Evolutionary conservation across 2,888 invertebrate genomes (phyloP).

Genomic region (Pyrrhia umbra): DNA sequence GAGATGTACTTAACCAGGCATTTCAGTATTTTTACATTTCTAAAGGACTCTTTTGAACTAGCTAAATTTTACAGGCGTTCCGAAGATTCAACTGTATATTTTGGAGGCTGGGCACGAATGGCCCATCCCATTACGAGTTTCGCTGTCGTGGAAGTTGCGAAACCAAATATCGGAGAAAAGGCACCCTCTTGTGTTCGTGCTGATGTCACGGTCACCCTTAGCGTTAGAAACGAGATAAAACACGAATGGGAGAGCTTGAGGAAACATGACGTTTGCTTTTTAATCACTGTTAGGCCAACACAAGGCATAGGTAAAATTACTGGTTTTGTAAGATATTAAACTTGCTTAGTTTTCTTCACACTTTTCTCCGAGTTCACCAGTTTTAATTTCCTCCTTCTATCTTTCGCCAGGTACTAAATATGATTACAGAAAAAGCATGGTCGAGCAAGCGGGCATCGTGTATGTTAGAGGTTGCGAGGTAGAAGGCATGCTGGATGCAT

Average conservation of each 20-base stretch:
- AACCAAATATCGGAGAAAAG: slow-evolving; percentile 97
- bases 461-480: slow-evolving; percentile 99
- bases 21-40: neutral
- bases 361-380: neutral
- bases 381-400: neutral
- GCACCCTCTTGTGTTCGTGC: slow-evolving; percentile 98
- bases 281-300: slow-evolving; percentile 97
- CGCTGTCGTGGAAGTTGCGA: slow-evolving; percentile 98
- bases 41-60: neutral
- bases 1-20: neutral
- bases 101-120: slow-evolving; percentile 99
- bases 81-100: slow-evolving; percentile 96
- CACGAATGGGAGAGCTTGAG: slow-evolving; percentile 98
- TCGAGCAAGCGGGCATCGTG: slow-evolving; percentile 97
- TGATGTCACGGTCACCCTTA: slow-evolving; percentile 97
- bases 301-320: slow-evolving; percentile 93
- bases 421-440: slow-evolving; percentile 95
- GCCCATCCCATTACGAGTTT: slow-evolving; percentile 98
- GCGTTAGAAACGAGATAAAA: slow-evolving; percentile 97
- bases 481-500: slow-evolving; percentile 99
- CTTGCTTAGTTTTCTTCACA: neutral
- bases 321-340: neutral
- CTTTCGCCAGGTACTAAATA: slow-evolving; percentile 92
- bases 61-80: slow-evolving; percentile 90
- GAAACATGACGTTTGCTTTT: slow-evolving; percentile 99